These are phyloP conservation scores for Melanophora roralis DNA, from an alignment of 2,888 invertebrate species.

Conservation along the genomic window DNA sequence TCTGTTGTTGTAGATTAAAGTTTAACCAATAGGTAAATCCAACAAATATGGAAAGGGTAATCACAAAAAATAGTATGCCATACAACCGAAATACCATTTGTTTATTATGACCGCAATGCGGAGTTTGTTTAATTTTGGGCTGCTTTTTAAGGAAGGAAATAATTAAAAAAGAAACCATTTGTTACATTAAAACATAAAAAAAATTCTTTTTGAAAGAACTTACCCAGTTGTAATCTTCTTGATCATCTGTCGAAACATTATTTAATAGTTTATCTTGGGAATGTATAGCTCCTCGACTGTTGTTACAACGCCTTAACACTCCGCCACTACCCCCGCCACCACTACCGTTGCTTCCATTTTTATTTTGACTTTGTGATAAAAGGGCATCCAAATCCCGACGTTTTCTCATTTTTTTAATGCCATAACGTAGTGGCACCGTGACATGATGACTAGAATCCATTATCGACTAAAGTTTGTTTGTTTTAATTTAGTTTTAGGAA, in stretches of 20 bases:
- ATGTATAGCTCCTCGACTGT: constrained; percentile 60
- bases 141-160: constrained; percentile 53
- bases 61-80: constrained; percentile 71
- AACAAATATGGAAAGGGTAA: constrained; percentile 70
- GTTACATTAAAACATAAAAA: neutral
- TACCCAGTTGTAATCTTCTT: constrained; percentile 78
- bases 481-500: neutral
- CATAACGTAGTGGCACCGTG: constrained; percentile 80
- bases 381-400: constrained; percentile 86
- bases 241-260: constrained; percentile 81
- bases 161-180: neutral
- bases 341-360: constrained; percentile 70
- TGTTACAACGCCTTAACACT: constrained; percentile 66
- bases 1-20: constrained; percentile 75
- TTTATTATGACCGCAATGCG: constrained; percentile 71
- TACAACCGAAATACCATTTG: constrained; percentile 72
- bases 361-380: constrained; percentile 77
- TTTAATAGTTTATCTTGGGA: constrained; percentile 81
- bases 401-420: constrained; percentile 86
- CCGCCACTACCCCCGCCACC: constrained; percentile 41
- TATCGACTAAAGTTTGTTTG: constrained; percentile 54
- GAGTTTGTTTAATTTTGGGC: constrained; percentile 67
- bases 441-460: constrained; percentile 82
- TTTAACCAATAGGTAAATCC: constrained; percentile 76
- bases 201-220: too few species aligned